Percentiles rank a stretch among this genome's conserved stretches.
These are phyloP conservation scores for Idris sp. DNA, from an alignment of 1,140 invertebrate genomes.

Conservation along the genomic window DNA sequence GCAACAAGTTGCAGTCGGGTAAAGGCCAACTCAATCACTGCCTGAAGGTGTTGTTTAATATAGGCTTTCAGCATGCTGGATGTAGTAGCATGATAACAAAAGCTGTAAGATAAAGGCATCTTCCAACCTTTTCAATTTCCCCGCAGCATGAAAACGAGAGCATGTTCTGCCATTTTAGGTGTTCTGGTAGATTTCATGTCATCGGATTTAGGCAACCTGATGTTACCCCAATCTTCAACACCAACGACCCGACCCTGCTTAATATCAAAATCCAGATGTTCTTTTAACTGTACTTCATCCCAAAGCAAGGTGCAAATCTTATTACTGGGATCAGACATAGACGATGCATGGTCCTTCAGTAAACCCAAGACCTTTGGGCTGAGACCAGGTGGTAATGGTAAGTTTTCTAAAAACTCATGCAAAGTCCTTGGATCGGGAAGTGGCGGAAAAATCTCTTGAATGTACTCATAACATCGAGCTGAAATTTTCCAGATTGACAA, in stretches of 20 bases:
- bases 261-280: constrained; percentile 8
- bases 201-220: not conserved
- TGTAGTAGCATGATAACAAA: constrained; percentile 13
- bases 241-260: constrained; percentile 6
- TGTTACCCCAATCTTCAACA: constrained; percentile 31
- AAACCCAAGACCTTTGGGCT: constrained; percentile 7
- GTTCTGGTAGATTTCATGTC: constrained; percentile 9
- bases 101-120: constrained; percentile 22
- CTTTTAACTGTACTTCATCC: constrained; percentile 19
- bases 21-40: not conserved
- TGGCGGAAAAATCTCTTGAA: constrained; percentile 2
- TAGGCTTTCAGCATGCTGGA: not conserved
- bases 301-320: constrained; percentile 18
- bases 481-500: constrained; percentile 17
- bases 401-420: not conserved
- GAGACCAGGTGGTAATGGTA: constrained; percentile 14
- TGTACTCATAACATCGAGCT: not conserved
- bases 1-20: constrained; percentile 5
- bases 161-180: constrained; percentile 11
- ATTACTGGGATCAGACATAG: constrained; percentile 7
- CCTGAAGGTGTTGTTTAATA: constrained; percentile 4
- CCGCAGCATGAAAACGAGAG: constrained; percentile 13
- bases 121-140: constrained; percentile 23
- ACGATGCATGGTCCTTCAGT: not conserved
- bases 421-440: constrained; percentile 7